Conservation (phyloP, 2,888 invertebrate species). For the Cerastis rubricosa region DNA sequence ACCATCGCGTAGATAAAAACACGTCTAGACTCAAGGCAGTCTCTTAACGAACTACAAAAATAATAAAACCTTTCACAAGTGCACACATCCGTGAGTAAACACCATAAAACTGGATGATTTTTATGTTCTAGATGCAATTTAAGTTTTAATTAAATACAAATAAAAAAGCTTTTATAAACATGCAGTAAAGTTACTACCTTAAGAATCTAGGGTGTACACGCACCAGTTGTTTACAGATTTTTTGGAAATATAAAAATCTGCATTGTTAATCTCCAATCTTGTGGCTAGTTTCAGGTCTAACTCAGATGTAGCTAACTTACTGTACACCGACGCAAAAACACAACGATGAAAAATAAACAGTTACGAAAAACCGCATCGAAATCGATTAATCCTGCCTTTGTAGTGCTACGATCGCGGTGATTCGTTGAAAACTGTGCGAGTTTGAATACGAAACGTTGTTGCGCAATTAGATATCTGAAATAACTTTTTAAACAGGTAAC, state of each 20-base stretch:
- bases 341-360: too few species aligned
- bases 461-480: too few species aligned
- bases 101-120: slow-evolving; percentile 42
- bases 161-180: background rate
- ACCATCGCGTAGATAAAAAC: slow-evolving; percentile 44
- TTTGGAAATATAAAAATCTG: background rate
- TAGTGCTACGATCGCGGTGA: background rate
- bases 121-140: slow-evolving; percentile 34
- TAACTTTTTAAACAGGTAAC: background rate
- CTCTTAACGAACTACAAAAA: slow-evolving; percentile 41
- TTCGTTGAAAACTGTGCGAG: background rate
- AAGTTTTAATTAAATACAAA: slow-evolving; percentile 18
- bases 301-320: background rate
- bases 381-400: too few species aligned
- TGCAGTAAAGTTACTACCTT: background rate
- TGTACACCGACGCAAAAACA: too few species aligned
- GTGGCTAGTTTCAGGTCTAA: background rate
- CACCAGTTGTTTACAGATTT: background rate
- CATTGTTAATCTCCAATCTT: background rate
- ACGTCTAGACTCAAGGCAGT: slow-evolving; percentile 46
- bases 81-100: slow-evolving; percentile 38
- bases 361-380: too few species aligned
- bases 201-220: background rate
- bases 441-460: background rate
- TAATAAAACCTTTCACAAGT: slow-evolving; percentile 35